Evolutionary conservation across 2,888 invertebrate genomes (phyloP).

Genomic region (Drosophila incognita): DNA sequence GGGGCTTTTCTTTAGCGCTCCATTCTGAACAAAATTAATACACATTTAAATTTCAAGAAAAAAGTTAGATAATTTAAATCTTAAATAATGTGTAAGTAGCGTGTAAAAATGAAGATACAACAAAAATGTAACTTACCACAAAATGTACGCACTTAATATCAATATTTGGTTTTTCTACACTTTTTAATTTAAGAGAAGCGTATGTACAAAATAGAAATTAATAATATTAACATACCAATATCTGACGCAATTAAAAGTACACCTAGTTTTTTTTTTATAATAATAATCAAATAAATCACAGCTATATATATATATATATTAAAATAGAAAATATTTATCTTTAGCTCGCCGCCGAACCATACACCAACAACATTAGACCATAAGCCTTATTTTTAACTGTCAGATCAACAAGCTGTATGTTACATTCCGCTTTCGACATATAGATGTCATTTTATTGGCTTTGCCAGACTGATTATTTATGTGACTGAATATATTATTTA

Average conservation of each 20-base stretch:
- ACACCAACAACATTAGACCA: not conserved
- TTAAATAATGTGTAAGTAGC: constrained; percentile 44
- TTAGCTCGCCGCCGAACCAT: constrained; percentile 2
- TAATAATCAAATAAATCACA: constrained; percentile 17
- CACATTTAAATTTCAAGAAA: constrained; percentile 33
- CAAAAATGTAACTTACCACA: constrained; percentile 11
- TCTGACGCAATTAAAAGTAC: constrained; percentile 30
- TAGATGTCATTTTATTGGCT: not conserved
- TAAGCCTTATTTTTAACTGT: not conserved
- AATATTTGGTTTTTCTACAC: constrained; percentile 14
- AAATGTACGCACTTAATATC: constrained; percentile 25
- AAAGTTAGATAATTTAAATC: constrained; percentile 52
- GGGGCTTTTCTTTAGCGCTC: constrained; percentile 85
- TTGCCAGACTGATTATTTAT: constrained; percentile 4
- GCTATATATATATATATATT: constrained; percentile 10
- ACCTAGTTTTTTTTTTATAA: constrained; percentile 31
- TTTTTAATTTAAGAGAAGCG: constrained; percentile 23
- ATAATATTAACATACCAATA: constrained; percentile 27
- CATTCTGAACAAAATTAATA: constrained; percentile 81
- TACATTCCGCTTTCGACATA: constrained; percentile 9
- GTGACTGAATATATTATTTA: constrained; percentile 6
- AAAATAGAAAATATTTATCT: constrained; percentile 4
- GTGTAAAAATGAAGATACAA: constrained; percentile 25
- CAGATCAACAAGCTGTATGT: not conserved
- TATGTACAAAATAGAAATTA: constrained; percentile 40